A percentile compares a stretch with the other conserved stretches of the same genome.
Evolutionary conservation across 2,797 vertebrate species (phyloP).

Genomic region (Sebastes nivosus): DNA sequence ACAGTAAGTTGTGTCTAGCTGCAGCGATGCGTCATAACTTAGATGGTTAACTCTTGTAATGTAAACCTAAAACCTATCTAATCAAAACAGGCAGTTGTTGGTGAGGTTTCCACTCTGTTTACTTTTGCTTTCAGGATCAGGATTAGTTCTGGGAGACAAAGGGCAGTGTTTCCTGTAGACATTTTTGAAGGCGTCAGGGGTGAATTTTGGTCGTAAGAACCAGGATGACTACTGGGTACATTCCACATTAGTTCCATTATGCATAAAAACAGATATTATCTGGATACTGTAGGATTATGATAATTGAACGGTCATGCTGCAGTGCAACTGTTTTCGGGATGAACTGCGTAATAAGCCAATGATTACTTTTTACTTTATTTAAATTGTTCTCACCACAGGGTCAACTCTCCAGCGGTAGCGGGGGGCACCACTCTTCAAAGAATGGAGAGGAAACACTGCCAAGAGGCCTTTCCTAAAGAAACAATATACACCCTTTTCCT

Average conservation of each 20-base stretch:
- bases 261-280: constrained; percentile 5
- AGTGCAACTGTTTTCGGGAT: neutral
- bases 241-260: neutral
- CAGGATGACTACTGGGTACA: neutral
- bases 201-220: constrained; percentile 24
- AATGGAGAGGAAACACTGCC: constrained; percentile 38
- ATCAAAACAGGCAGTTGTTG: constrained; percentile 44
- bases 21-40: constrained; percentile 14
- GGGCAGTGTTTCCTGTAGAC: constrained; percentile 66
- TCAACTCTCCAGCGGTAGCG: constrained; percentile 25
- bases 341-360: neutral
- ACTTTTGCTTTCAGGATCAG: constrained; percentile 65
- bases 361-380: constrained; percentile 15
- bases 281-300: neutral
- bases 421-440: constrained; percentile 22
- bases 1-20: constrained; percentile 1
- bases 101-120: constrained; percentile 52
- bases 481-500: constrained; percentile 17
- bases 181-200: constrained; percentile 40
- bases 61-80: constrained; percentile 24
- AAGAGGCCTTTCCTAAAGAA: constrained; percentile 29
- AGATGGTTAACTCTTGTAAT: constrained; percentile 9
- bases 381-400: constrained; percentile 16
- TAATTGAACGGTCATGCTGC: neutral
- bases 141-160: constrained; percentile 66